phyloP scores from a whole-genome alignment of 2,888 invertebrate species.

The Coelinius sp. region DNA sequence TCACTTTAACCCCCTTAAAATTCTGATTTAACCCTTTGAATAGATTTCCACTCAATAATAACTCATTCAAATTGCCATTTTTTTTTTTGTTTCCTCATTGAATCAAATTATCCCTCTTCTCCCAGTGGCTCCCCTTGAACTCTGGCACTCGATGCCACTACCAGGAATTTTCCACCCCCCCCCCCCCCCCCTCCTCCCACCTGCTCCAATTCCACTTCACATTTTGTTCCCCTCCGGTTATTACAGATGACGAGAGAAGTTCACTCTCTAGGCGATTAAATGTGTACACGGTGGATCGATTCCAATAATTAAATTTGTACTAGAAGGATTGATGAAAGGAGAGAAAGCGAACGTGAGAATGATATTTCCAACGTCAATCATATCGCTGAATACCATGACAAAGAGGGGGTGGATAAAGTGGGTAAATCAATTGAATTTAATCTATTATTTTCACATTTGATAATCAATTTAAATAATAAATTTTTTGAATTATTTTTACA shows the following conservation, averaged over 20 bases:
- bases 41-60: background rate
- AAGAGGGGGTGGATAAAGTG: background rate
- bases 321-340: conserved; percentile 33
- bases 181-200: conserved; percentile 28
- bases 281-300: conserved; percentile 57
- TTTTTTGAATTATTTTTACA: background rate
- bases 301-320: conserved; percentile 63
- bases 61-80: conserved; percentile 25
- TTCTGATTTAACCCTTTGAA: background rate
- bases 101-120: background rate
- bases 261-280: conserved; percentile 60
- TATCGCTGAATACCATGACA: conserved; percentile 39
- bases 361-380: conserved; percentile 38
- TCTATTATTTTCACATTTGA: no score
- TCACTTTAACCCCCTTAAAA: background rate
- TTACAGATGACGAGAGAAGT: conserved; percentile 43
- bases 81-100: conserved; percentile 7
- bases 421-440: background rate
- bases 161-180: conserved; percentile 6
- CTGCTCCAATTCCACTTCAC: conserved; percentile 39
- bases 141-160: conserved; percentile 11
- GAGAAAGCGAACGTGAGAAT: conserved; percentile 41
- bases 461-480: no score
- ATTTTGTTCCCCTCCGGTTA: conserved; percentile 49
- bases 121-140: background rate